phyloP scores from a whole-genome alignment of 2,113 vertebrate species.

The Scophthalmus maximus region DNA sequence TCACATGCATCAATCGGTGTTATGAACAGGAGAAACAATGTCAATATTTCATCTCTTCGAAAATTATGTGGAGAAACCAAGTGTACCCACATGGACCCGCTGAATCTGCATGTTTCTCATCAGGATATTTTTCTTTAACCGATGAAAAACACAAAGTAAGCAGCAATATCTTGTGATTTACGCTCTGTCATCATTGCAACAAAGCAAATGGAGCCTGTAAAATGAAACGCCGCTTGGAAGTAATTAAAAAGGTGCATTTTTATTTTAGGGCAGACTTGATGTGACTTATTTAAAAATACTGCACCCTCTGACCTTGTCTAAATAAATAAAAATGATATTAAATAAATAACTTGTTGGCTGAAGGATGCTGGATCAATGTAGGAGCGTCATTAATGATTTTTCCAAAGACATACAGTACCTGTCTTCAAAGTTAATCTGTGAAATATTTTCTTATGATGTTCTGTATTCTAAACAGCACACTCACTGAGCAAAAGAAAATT shows the following conservation, averaged over 20 bases:
- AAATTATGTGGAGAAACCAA: conserved; percentile 43
- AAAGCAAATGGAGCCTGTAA: neutral
- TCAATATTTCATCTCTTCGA: conserved; percentile 63
- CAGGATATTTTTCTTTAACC: conserved; percentile 16
- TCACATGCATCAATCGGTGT: conserved; percentile 58
- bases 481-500: neutral
- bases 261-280: neutral
- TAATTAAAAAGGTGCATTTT: neutral
- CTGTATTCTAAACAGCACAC: neutral
- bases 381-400: conserved; percentile 43
- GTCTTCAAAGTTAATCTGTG: conserved; percentile 40
- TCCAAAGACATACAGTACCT: neutral
- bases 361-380: conserved; percentile 64
- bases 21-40: conserved; percentile 52
- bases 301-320: conserved; percentile 48
- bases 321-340: conserved; percentile 57
- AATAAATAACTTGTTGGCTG: conserved; percentile 61
- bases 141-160: conserved; percentile 10
- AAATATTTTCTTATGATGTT: conserved; percentile 22
- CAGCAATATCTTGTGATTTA: conserved; percentile 5
- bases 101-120: conserved; percentile 61
- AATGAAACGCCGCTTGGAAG: neutral
- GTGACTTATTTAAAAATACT: conserved; percentile 10
- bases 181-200: neutral
- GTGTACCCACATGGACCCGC: too few species aligned